Evolutionary conservation across 2,888 invertebrate genomes (phyloP).

Genomic region (Stenoptilia bipunctidactyla): DNA sequence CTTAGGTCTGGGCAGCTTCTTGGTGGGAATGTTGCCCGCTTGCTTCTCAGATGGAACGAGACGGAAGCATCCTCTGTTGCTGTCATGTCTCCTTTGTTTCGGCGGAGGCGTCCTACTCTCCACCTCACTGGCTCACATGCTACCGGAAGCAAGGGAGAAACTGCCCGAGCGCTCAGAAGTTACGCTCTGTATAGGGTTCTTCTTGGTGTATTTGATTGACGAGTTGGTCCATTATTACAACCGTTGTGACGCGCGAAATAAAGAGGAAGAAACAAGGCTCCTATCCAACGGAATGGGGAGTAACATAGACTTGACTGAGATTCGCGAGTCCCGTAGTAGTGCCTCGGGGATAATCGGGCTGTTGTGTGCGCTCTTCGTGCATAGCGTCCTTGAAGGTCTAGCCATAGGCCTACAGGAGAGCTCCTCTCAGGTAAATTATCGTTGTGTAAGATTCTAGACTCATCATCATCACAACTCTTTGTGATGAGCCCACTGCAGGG

Average conservation of each 20-base stretch:
- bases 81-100: slow-evolving; percentile 81
- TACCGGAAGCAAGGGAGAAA: slow-evolving; percentile 80
- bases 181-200: slow-evolving; percentile 77
- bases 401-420: slow-evolving; percentile 83
- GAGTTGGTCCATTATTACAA: slow-evolving; percentile 79
- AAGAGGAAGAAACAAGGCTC: slow-evolving; percentile 39
- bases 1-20: slow-evolving; percentile 77
- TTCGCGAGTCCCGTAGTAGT: slow-evolving; percentile 22
- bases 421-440: slow-evolving; percentile 67
- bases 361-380: slow-evolving; percentile 80
- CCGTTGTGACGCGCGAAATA: slow-evolving; percentile 19
- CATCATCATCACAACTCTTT: no score
- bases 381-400: slow-evolving; percentile 84
- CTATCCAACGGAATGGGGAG: slow-evolving; percentile 29
- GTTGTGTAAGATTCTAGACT: no score
- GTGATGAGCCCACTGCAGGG: no score
- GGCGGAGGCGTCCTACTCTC: slow-evolving; percentile 85
- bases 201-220: slow-evolving; percentile 79
- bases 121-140: slow-evolving; percentile 82
- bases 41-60: slow-evolving; percentile 72
- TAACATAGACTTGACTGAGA: neutral
- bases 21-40: slow-evolving; percentile 78
- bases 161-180: slow-evolving; percentile 74
- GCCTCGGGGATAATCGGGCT: slow-evolving; percentile 76
- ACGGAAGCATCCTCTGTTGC: slow-evolving; percentile 70